Evolutionary conservation across 2,113 vertebrate genomes (phyloP).

Genomic region (Cromileptes altivelis): DNA sequence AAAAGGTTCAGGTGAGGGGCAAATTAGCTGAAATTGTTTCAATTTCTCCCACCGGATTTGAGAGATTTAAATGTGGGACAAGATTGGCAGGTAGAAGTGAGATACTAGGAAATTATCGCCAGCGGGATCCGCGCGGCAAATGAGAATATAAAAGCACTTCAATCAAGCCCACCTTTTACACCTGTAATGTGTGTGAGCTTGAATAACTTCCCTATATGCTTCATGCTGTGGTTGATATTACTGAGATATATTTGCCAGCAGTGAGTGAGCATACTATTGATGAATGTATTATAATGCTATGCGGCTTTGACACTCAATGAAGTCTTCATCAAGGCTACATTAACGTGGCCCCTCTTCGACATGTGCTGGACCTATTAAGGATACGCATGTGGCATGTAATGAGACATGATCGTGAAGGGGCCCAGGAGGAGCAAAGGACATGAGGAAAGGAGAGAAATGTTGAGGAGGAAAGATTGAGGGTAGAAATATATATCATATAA

Average conservation of each 20-base stretch:
- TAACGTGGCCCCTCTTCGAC: slow-evolving; percentile 28
- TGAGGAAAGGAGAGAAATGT: not conserved
- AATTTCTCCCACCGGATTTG: slow-evolving; percentile 68
- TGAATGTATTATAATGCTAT: slow-evolving; percentile 24
- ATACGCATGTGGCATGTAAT: slow-evolving; percentile 17
- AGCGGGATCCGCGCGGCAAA: slow-evolving; percentile 52
- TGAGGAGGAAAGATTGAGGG: not conserved
- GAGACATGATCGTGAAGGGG: slow-evolving; percentile 5
- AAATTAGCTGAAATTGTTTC: slow-evolving; percentile 76
- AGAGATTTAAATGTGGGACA: slow-evolving; percentile 71
- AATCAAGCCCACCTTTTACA: slow-evolving; percentile 54
- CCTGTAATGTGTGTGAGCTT: slow-evolving; percentile 44
- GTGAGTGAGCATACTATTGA: slow-evolving; percentile 42
- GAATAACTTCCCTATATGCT: slow-evolving; percentile 30
- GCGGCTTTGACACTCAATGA: slow-evolving; percentile 44
- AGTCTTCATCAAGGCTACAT: slow-evolving; percentile 51
- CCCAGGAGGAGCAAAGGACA: not conserved
- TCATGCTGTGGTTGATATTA: slow-evolving; percentile 30
- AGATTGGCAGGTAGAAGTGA: slow-evolving; percentile 61
- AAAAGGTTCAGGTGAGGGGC: slow-evolving; percentile 70
- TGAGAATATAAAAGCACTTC: slow-evolving; percentile 60
- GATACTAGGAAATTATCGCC: slow-evolving; percentile 62
- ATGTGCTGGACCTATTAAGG: slow-evolving; percentile 11
- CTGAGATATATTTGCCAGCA: slow-evolving; percentile 4
- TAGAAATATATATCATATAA: not conserved